Percentiles rank a stretch among this genome's conserved stretches.
These are phyloP conservation scores for Yponomeuta malinellus DNA, from an alignment of 2,888 invertebrate species.

Conservation along the genomic window DNA sequence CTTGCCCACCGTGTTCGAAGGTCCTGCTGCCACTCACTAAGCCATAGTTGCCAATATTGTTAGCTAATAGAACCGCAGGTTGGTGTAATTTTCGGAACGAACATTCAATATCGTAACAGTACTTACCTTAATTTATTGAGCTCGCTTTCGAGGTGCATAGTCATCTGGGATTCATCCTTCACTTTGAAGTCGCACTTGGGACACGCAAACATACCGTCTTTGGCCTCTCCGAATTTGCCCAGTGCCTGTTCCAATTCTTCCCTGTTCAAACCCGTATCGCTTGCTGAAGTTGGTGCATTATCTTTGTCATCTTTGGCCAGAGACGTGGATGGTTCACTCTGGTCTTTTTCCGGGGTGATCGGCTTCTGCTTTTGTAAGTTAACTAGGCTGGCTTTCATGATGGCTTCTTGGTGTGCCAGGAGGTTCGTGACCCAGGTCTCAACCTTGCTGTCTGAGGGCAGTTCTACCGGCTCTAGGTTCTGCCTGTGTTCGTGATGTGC, in stretches of 20 bases:
- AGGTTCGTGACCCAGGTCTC: constrained; percentile 71
- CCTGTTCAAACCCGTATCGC: constrained; percentile 17
- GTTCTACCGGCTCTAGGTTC: constrained; percentile 43
- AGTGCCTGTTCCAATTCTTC: constrained; percentile 45
- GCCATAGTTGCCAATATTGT: too few relatives aligned
- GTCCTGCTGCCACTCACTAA: too few relatives aligned
- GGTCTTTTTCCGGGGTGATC: background rate
- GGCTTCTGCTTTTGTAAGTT: constrained; percentile 32
- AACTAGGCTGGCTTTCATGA: constrained; percentile 35
- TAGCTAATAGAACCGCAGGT: too few relatives aligned
- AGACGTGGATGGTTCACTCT: background rate
- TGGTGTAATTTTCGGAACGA: too few relatives aligned
- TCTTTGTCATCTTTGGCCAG: background rate
- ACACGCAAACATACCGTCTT: constrained; percentile 39
- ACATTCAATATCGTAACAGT: background rate
- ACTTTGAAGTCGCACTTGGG: constrained; percentile 45
- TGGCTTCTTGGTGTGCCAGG: constrained; percentile 43
- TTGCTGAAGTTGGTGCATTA: background rate
- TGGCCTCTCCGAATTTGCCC: constrained; percentile 44
- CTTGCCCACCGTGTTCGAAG: too few relatives aligned
- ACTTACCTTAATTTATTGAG: constrained; percentile 57
- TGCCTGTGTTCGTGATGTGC: constrained; percentile 62
- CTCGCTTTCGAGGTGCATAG: constrained; percentile 56
- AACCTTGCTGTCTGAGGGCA: constrained; percentile 56
- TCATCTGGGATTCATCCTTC: constrained; percentile 42